Percentiles rank a stretch among this genome's conserved stretches.
Evolutionary conservation across 2,797 vertebrate species (phyloP).

Genomic region (Pipistrellus pygmaeus): DNA sequence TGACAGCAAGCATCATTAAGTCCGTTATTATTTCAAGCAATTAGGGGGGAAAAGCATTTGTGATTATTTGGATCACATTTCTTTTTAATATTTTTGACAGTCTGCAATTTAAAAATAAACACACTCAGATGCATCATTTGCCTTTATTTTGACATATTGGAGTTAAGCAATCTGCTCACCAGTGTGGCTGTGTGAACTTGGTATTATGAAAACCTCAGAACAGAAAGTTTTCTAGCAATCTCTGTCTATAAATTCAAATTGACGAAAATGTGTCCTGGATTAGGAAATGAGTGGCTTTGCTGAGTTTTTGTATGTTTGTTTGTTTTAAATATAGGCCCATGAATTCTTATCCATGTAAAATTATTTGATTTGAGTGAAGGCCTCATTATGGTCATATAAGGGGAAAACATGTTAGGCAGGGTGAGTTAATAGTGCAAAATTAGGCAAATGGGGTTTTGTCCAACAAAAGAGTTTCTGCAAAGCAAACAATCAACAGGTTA

Average conservation of each 20-base stretch:
- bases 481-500: not conserved
- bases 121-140: not conserved
- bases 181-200: not conserved
- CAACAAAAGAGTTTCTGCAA: not conserved
- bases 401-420: not conserved
- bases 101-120: slow-evolving; percentile 32
- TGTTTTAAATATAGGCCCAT: not conserved
- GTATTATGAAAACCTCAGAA: slow-evolving; percentile 11
- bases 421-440: not conserved
- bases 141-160: slow-evolving; percentile 38
- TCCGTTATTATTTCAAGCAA: not conserved
- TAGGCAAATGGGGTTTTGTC: not conserved
- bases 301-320: not conserved
- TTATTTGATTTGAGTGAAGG: not conserved
- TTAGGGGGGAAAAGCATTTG: not conserved
- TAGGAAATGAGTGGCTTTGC: not conserved
- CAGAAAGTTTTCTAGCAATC: not conserved
- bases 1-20: not conserved
- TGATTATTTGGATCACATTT: slow-evolving; percentile 23
- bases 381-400: not conserved
- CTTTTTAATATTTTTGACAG: not conserved
- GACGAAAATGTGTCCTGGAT: not conserved
- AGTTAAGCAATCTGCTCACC: slow-evolving; percentile 1
- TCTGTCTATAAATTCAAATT: not conserved
- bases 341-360: not conserved